Base-by-base conservation (phyloP, 2,113 vertebrate genomes). In the Origma solitaria region DNA sequence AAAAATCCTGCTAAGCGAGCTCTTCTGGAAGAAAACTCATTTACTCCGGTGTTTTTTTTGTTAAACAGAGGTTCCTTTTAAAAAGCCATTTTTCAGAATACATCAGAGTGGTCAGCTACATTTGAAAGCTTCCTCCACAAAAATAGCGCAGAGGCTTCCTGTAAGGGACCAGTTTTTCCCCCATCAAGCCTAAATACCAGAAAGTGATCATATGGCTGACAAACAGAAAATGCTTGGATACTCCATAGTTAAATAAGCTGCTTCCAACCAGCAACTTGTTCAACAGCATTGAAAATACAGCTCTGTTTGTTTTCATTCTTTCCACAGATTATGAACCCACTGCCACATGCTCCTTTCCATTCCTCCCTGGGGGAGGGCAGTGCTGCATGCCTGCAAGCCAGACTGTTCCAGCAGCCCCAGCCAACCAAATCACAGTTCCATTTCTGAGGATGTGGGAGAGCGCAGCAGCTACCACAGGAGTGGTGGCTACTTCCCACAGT, bases 391-490 rank as follows among this genome's bases (percentile, higher is more conserved):
- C 37, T 5, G 17, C 33, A 51, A 58, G 28, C 44, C 4, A 2
- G 12, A 4, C n/a, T 16, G 15, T 30, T 28, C 18, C 0, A n/a
- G 27, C 50, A 51, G 75, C 25, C 60, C 58, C 38, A 15, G 45
- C 17, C 3, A 1, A n/a, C 28, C 20, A 3, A 27, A 56, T 13
- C 35, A 35, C 35, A 17, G 42, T 9, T 23, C 28, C 42, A 16
- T 42, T 54, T 31, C 30, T 8, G 16, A 51, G 42, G 65, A 66
- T 22, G 49, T 15, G 24, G 65, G 30, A 31, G 27, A 27, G 28
- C 4, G 8, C 44, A 37, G 22, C 1, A 0, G 42, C n/a, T 12
- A 8, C 2, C 44, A 45, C 44, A 3, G n/a, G 42, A 65, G 15
- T 2, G 2, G 38, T 40, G 38, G 38, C 69, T 71, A 20, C 42